Evolutionary conservation across 2,797 vertebrate genomes (phyloP).

Genomic region (Chelonia mydas): DNA sequence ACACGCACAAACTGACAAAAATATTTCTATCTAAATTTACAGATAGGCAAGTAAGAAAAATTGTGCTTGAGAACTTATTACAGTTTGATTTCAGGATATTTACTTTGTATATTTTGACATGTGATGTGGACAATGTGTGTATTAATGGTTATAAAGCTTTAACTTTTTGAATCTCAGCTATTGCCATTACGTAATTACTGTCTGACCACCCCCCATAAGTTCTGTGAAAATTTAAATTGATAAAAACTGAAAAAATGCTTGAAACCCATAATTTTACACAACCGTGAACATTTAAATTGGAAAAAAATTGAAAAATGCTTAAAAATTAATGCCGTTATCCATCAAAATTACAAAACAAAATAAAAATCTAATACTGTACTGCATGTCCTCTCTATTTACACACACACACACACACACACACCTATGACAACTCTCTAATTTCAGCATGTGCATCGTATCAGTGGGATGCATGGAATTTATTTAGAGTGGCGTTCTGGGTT

Average conservation of each 20-base stretch:
- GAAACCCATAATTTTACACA: not conserved
- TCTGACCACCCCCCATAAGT: not conserved
- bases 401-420: rapidly evolving
- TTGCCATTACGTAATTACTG: not conserved
- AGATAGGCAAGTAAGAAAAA: not conserved
- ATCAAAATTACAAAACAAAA: not conserved
- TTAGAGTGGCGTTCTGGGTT: not conserved
- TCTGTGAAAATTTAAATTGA: not conserved
- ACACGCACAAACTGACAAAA: not conserved
- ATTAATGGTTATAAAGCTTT: not conserved
- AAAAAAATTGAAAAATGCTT: not conserved
- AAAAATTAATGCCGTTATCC: not conserved
- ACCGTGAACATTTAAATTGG: not conserved
- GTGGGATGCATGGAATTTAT: not conserved
- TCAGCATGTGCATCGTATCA: not conserved
- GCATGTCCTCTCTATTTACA: rapidly evolving
- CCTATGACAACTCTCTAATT: not conserved
- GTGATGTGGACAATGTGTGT: not conserved
- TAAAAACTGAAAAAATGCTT: not conserved
- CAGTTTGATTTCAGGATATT: not conserved
- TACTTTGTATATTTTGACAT: not conserved
- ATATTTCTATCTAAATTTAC: not conserved
- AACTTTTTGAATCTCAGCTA: not conserved
- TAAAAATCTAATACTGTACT: not conserved
- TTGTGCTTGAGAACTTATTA: not conserved